Percentiles rank a stretch among this genome's conserved stretches.
These are phyloP conservation scores for Cheilinus undulatus DNA, from an alignment of 2,113 vertebrate species.

Conservation along the genomic window DNA sequence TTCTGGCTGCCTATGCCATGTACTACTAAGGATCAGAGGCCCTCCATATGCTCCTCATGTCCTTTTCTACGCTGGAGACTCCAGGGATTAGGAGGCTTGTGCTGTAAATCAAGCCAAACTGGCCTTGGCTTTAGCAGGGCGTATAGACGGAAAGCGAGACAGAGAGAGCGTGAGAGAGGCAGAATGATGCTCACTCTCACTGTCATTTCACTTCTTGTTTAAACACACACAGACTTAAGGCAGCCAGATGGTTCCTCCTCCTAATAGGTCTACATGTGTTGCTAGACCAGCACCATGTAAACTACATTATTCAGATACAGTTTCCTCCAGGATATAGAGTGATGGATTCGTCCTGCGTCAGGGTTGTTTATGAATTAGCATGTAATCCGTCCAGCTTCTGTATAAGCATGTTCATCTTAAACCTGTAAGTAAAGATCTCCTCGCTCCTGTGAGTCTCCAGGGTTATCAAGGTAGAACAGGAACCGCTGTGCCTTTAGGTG, in stretches of 20 bases:
- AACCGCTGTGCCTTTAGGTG: constrained; percentile 22
- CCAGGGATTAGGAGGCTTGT: constrained; percentile 75
- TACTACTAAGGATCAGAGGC: constrained; percentile 76
- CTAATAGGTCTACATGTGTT: background rate
- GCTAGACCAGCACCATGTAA: too few species aligned
- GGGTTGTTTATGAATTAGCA: constrained; percentile 1
- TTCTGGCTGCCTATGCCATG: constrained; percentile 63
- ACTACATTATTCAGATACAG: background rate
- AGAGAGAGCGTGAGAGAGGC: constrained; percentile 20
- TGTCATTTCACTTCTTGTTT: constrained; percentile 33
- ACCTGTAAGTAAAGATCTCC: constrained; percentile 13
- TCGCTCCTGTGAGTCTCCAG: constrained; percentile 13
- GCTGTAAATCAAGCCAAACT: constrained; percentile 76
- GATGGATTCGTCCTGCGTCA: constrained; percentile 2
- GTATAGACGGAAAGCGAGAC: constrained; percentile 41
- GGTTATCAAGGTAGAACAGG: constrained; percentile 28
- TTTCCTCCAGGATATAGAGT: constrained; percentile 4
- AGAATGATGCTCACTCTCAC: constrained; percentile 29
- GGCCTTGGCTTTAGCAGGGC: constrained; percentile 64
- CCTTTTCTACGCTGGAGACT: constrained; percentile 76
- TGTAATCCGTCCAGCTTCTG: constrained; percentile 14
- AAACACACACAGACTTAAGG: constrained; percentile 16
- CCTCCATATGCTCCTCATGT: constrained; percentile 67
- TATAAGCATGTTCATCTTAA: constrained; percentile 23
- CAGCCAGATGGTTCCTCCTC: background rate